phyloP scores from a whole-genome alignment of 2,888 invertebrate species.

The Bugulina stolonifera region DNA sequence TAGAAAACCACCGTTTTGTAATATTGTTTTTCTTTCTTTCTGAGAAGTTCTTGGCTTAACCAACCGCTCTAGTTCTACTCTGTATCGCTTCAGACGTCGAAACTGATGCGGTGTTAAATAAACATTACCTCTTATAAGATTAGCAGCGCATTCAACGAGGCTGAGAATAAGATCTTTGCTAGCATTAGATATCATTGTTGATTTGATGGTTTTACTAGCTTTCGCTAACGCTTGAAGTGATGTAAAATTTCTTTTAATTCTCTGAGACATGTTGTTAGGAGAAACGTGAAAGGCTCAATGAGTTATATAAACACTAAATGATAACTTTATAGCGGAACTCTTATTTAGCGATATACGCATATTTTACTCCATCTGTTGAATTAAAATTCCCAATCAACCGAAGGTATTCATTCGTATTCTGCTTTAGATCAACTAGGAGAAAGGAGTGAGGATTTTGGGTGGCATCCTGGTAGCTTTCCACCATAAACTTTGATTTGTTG shows the following conservation, averaged over 20 bases:
- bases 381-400: neutral
- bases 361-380: neutral
- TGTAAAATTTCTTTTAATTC: neutral
- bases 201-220: neutral
- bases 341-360: too few relatives aligned
- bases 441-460: neutral
- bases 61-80: neutral
- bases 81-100: neutral
- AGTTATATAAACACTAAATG: too few relatives aligned
- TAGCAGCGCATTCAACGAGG: neutral
- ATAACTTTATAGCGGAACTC: too few relatives aligned
- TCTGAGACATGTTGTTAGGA: neutral
- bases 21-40: neutral
- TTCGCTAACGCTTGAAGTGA: neutral
- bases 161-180: neutral
- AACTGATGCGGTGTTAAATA: neutral
- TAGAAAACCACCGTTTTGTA: conserved; percentile 7
- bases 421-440: neutral
- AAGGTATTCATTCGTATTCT: neutral
- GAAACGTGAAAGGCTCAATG: too few relatives aligned
- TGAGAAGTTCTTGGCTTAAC: neutral
- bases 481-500: neutral
- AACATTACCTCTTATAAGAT: neutral
- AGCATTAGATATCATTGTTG: neutral
- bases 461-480: neutral